These are phyloP conservation scores for Numenius phaeopus DNA, from an alignment of 2,797 vertebrate species.

Conservation along the genomic window DNA sequence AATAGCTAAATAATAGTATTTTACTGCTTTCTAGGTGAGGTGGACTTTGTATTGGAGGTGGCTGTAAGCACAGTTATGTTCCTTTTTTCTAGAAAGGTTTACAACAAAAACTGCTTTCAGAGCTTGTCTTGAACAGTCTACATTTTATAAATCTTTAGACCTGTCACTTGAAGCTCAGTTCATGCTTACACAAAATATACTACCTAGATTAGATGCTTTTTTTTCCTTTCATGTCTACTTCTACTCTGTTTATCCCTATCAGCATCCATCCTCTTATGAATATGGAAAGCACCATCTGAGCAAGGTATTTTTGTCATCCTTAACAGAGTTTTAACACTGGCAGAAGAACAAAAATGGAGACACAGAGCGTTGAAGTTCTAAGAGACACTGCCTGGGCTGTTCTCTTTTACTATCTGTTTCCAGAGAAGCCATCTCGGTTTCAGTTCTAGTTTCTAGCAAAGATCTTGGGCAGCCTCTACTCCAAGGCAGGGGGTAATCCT, in stretches of 20 bases:
- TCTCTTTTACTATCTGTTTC: background rate
- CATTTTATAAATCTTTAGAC: background rate
- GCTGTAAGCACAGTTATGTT: background rate
- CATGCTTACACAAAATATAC: background rate
- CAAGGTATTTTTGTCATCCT: constrained; percentile 1
- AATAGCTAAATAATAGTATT: background rate
- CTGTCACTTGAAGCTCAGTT: background rate
- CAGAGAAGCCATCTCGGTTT: background rate
- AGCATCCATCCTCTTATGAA: background rate
- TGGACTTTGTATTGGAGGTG: background rate
- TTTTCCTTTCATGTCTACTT: background rate
- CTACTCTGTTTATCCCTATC: background rate
- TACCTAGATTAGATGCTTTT: background rate
- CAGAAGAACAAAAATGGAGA: background rate
- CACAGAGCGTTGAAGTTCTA: background rate
- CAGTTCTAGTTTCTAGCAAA: background rate
- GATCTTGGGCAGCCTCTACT: background rate
- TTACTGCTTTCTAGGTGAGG: background rate
- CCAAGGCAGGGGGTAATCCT: background rate
- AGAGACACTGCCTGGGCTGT: background rate
- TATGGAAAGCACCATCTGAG: constrained; percentile 20
- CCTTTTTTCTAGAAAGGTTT: background rate
- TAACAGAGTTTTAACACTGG: background rate
- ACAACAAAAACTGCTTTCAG: background rate
- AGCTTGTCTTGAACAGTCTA: background rate